Percentiles rank a stretch among this genome's conserved stretches.
These are phyloP conservation scores for Apeira syringaria DNA, from an alignment of 2,888 invertebrate species.

Conservation along the genomic window DNA sequence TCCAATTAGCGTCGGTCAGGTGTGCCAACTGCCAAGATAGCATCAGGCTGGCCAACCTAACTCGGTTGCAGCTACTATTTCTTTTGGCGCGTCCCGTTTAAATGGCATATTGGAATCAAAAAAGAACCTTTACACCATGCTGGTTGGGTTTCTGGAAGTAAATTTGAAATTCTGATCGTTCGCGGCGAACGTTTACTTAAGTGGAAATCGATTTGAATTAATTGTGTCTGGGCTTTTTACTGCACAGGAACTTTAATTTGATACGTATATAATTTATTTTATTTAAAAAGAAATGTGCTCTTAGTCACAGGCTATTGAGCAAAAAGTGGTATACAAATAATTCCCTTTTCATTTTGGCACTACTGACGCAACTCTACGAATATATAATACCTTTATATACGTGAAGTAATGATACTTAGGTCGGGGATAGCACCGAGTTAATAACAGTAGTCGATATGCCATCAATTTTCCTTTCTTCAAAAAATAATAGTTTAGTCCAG, in stretches of 20 bases:
- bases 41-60: constrained; percentile 81
- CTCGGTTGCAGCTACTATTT: constrained; percentile 74
- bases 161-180: constrained; percentile 81
- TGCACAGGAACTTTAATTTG: constrained; percentile 71
- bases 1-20: constrained; percentile 84
- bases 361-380: no score
- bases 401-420: no score
- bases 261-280: constrained; percentile 44
- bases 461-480: no score
- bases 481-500: no score
- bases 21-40: constrained; percentile 84
- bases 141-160: constrained; percentile 67
- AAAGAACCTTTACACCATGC: constrained; percentile 79
- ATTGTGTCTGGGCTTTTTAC: constrained; percentile 64
- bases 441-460: no score
- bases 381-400: no score
- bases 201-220: constrained; percentile 81
- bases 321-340: no score
- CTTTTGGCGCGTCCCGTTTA: constrained; percentile 78
- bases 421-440: no score
- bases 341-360: no score
- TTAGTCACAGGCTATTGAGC: no score
- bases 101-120: constrained; percentile 81
- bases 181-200: constrained; percentile 65
- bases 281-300: no score